Evolutionary conservation across 1,140 invertebrate genomes (phyloP), one percentile per base, ranked within the genome.

Genomic region (Drosophila miranda): DNA sequence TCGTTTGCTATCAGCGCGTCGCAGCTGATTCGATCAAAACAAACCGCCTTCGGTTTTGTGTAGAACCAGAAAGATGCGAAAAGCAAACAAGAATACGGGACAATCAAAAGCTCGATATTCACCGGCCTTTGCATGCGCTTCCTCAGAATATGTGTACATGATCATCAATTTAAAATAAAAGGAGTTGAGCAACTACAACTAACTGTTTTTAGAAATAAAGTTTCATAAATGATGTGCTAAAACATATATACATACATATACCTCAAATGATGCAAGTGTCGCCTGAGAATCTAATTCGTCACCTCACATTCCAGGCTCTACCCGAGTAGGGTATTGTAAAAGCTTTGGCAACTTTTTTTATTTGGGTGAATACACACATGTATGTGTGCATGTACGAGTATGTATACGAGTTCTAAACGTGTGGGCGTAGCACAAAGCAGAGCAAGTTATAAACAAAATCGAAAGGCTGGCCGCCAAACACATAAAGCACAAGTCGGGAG

Each of bases 371-470:
- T 30, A 16, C 42, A 45, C 30, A 41, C 26, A 34, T 53, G 38
- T 23, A 55, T 28, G 43, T 43, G 11, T 42, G 26, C 51, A 44
- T 45, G 30, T 5, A 7, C 38, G n/a, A 44, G 14, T 58, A 9
- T 44, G 53, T 62, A 46, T 23, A 64, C 14, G 42, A 34, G 30
- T 52, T 63, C 61, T 38, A 38, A 38, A 11, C 9, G 34, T 13
- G 34, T 38, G 30, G 41, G 48, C 19, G 41, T 59, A 43, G 59
- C 49, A 56, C 75, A 84, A 81, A 74, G 55, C 58, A 77, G 81
- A 86, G 84, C 82, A 62, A 79, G 80, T 87, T 86, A 87, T 87
- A 86, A 86, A 86, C 81, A 86, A 86, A 86, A 81, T 86, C 55
- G 81, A 87, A 86, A 87, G 73, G 73, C 64, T 86, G 66, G 61